Evolutionary conservation across 1,140 invertebrate genomes (phyloP).

Genomic region (Drosophila micromelanica): DNA sequence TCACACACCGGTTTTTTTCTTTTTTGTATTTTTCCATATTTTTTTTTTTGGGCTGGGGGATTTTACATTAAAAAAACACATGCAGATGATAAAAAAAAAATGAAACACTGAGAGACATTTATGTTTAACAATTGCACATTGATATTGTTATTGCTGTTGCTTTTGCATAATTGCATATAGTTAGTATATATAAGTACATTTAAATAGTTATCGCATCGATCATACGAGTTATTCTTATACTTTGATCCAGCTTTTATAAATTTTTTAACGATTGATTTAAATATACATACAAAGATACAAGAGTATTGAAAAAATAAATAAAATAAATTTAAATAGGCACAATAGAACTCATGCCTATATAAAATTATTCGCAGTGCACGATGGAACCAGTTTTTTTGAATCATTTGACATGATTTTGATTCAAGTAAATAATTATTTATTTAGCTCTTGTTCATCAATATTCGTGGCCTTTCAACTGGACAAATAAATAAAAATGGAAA

Average conservation of each 20-base stretch:
- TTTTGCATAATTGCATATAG: slow-evolving; percentile 45
- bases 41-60: slow-evolving; percentile 6
- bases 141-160: slow-evolving; percentile 50
- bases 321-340: slow-evolving; percentile 20
- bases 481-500: slow-evolving; percentile 14
- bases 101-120: slow-evolving; percentile 42
- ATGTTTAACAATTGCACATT: slow-evolving; percentile 50
- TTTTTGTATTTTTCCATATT: background rate
- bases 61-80: slow-evolving; percentile 37
- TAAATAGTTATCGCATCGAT: slow-evolving; percentile 40
- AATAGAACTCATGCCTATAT: slow-evolving; percentile 47
- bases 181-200: slow-evolving; percentile 34
- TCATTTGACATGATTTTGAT: slow-evolving; percentile 4
- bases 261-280: slow-evolving; percentile 7
- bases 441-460: background rate
- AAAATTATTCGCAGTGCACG: background rate
- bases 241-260: slow-evolving; percentile 23
- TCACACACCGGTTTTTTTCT: slow-evolving; percentile 28
- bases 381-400: slow-evolving; percentile 15
- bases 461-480: background rate
- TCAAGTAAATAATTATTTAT: background rate
- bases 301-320: slow-evolving; percentile 5
- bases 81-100: slow-evolving; percentile 35
- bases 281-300: slow-evolving; percentile 6
- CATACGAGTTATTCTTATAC: slow-evolving; percentile 16